phyloP scores from a whole-genome alignment of 2,888 invertebrate species.

The Rhagium mordax region DNA sequence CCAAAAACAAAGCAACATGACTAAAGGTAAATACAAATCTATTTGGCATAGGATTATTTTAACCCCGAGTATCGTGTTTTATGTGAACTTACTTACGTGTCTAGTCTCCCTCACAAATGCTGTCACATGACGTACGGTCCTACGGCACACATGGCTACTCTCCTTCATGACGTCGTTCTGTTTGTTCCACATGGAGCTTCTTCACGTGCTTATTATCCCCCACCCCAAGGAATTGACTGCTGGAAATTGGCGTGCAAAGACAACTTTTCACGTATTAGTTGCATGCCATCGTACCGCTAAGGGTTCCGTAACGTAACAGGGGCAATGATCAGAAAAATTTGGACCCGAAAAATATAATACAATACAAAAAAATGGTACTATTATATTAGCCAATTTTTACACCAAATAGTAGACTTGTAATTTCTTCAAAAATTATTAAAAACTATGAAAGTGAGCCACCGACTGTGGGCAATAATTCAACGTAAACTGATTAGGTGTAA shows the following conservation, averaged over 20 bases:
- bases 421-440: too few species aligned
- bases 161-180: background rate
- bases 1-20: slow-evolving; percentile 41
- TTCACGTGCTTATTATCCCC: slow-evolving; percentile 31
- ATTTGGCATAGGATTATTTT: background rate
- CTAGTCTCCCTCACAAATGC: background rate
- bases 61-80: background rate
- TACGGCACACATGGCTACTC: background rate
- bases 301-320: too few species aligned
- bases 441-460: too few species aligned
- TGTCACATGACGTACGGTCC: slow-evolving; percentile 4
- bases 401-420: too few species aligned
- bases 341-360: too few species aligned
- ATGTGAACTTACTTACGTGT: background rate
- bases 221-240: background rate
- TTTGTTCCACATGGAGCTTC: slow-evolving; percentile 17
- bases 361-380: too few species aligned
- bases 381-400: too few species aligned
- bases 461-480: too few species aligned
- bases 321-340: too few species aligned
- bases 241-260: background rate
- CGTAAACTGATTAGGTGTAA: too few species aligned
- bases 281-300: background rate
- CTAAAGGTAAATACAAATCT: slow-evolving; percentile 37
- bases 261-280: background rate